These are phyloP conservation scores for Aplysina aerophoba DNA, from an alignment of 37 sponge, comb jelly and placozoan genomes.

Conservation along the genomic window DNA sequence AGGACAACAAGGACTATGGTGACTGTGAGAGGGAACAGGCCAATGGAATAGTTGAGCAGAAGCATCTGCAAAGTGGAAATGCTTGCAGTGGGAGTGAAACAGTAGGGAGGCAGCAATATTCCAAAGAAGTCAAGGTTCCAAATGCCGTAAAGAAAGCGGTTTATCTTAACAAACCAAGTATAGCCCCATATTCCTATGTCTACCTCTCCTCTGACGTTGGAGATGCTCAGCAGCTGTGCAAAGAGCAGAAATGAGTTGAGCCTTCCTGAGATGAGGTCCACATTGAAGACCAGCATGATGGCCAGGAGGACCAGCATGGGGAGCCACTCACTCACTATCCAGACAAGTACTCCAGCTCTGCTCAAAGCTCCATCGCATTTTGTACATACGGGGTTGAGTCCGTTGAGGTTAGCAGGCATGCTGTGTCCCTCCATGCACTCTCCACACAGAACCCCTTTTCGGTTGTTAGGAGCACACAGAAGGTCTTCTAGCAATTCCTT, in stretches of 20 bases:
- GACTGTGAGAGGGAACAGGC: background rate
- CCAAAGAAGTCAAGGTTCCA: slow-evolving; percentile 28
- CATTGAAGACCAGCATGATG: slow-evolving; percentile 1
- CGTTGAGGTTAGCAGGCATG: background rate
- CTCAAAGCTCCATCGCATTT: background rate
- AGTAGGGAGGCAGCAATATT: background rate
- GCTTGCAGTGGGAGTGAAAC: background rate
- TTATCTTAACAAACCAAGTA: no score
- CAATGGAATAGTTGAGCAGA: background rate
- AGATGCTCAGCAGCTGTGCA: background rate
- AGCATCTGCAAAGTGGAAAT: background rate
- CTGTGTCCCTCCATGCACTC: slow-evolving; percentile 17
- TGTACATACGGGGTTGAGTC: background rate
- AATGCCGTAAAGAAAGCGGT: background rate
- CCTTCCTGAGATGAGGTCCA: background rate
- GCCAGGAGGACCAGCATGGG: background rate
- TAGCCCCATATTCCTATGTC: no score
- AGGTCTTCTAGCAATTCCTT: background rate
- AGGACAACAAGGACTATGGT: background rate
- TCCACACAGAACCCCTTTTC: slow-evolving; percentile 7
- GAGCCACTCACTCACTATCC: slow-evolving; percentile 18
- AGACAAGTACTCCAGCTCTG: background rate
- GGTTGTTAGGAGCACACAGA: background rate
- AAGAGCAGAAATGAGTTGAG: slow-evolving; percentile 1
- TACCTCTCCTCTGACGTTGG: no score